A percentile compares a stretch with the other conserved stretches of the same genome.
These are phyloP conservation scores for Actias luna DNA, from an alignment of 2,888 invertebrate genomes.

Conservation along the genomic window DNA sequence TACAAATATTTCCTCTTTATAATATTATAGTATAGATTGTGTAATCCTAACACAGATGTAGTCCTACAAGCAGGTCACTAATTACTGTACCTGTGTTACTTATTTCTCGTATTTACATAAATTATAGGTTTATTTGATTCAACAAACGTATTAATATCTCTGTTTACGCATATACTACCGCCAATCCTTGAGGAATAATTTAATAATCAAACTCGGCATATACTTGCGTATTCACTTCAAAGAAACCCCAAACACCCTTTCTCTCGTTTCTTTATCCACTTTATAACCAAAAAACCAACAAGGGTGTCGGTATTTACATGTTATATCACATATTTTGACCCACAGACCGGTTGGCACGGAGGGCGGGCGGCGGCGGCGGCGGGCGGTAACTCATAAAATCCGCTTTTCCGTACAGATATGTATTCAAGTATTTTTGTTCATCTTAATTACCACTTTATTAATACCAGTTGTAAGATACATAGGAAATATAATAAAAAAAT, in stretches of 20 bases:
- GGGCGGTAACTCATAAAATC: neutral
- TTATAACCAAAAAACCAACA: conserved; percentile 17
- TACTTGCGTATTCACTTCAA: neutral
- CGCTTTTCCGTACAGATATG: neutral
- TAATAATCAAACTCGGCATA: neutral
- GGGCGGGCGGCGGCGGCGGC: neutral
- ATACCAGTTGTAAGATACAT: neutral
- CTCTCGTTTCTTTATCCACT: conserved; percentile 6
- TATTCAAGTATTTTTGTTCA: neutral
- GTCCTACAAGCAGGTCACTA: too few relatives aligned
- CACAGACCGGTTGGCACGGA: conserved; percentile 5
- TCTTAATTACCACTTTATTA: neutral
- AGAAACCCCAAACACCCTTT: neutral
- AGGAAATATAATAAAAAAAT: neutral
- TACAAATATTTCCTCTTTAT: too few relatives aligned
- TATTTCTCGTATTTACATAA: too few relatives aligned
- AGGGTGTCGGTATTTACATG: conserved; percentile 17
- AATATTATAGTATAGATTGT: too few relatives aligned
- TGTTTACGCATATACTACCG: neutral
- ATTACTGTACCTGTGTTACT: too few relatives aligned
- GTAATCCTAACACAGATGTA: too few relatives aligned
- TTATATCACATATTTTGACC: conserved; percentile 17
- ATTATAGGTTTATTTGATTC: too few relatives aligned
- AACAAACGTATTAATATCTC: neutral
- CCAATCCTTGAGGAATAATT: neutral